phyloP scores from a whole-genome alignment of 2,113 vertebrate genomes.

The Plectropomus leopardus region DNA sequence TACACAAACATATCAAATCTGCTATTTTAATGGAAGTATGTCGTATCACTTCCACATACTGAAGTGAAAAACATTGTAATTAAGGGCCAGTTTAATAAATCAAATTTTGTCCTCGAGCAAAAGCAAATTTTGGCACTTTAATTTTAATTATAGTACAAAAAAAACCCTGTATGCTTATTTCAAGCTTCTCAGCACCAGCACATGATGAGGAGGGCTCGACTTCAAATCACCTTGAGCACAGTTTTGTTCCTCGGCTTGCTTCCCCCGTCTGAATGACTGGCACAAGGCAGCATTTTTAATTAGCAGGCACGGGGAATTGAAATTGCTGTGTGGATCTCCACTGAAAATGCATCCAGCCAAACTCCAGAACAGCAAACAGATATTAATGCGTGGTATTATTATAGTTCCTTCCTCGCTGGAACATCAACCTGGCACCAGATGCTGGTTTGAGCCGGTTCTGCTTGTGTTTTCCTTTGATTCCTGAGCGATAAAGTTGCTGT shows the following conservation, averaged over 20 bases:
- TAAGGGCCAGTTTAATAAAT: too few species aligned
- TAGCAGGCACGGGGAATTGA: background rate
- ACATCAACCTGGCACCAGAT: conserved; percentile 24
- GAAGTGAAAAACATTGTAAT: too few species aligned
- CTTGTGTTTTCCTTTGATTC: conserved; percentile 52
- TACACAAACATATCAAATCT: background rate
- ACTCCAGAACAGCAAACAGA: conserved; percentile 16
- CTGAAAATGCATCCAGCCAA: background rate
- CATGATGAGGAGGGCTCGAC: background rate
- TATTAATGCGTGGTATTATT: conserved; percentile 24
- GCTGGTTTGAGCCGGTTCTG: conserved; percentile 33
- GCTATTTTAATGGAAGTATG: background rate
- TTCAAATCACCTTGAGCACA: conserved; percentile 39
- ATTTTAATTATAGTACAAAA: background rate
- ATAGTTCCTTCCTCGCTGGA: conserved; percentile 12
- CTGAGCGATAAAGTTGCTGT: conserved; percentile 55
- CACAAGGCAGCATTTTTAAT: conserved; percentile 47
- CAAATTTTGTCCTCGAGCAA: background rate
- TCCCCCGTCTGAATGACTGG: background rate
- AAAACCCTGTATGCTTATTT: background rate
- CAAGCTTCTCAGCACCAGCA: background rate
- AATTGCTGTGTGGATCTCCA: conserved; percentile 5
- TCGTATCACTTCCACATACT: background rate
- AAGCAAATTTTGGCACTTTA: background rate
- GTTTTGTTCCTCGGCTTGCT: conserved; percentile 19